Conservation (phyloP, 2,888 invertebrate genomes). For the Aphodius granarius region DNA sequence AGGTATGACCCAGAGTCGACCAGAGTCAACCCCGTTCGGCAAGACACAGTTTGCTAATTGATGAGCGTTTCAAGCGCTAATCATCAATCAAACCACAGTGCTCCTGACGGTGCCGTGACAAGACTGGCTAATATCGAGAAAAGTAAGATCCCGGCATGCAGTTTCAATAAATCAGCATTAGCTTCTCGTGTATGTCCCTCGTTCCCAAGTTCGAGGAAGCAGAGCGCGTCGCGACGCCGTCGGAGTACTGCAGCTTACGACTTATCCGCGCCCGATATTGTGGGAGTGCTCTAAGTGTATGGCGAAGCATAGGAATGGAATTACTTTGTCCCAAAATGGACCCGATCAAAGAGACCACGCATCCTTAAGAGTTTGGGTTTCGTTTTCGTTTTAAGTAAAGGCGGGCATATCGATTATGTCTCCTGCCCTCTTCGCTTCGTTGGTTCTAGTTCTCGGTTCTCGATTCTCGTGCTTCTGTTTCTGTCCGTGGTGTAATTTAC, state of each 20-base stretch:
- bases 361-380: conserved; percentile 28
- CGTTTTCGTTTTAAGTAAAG: conserved; percentile 16
- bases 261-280: conserved; percentile 21
- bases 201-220: conserved; percentile 14
- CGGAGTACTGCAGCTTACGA: conserved; percentile 21
- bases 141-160: conserved; percentile 36
- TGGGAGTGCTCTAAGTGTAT: conserved; percentile 16
- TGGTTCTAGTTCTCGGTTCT: not conserved
- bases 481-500: not conserved
- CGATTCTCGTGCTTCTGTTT: not conserved
- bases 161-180: conserved; percentile 44
- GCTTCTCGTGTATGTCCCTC: conserved; percentile 18
- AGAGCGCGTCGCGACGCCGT: conserved; percentile 17
- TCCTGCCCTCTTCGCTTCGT: not conserved
- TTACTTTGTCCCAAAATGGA: conserved; percentile 37
- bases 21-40: conserved; percentile 1
- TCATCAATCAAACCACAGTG: conserved; percentile 43
- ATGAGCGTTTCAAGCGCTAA: conserved; percentile 37
- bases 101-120: conserved; percentile 41
- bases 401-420: conserved; percentile 7
- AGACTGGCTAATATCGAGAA: conserved; percentile 39
- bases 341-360: conserved; percentile 42
- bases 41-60: conserved; percentile 41
- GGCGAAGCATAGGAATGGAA: conserved; percentile 22
- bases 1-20: conserved; percentile 19